Evolutionary conservation across 2,113 vertebrate species (phyloP), one percentile per base, ranked within the genome.

Genomic region (Panurus biarmicus): DNA sequence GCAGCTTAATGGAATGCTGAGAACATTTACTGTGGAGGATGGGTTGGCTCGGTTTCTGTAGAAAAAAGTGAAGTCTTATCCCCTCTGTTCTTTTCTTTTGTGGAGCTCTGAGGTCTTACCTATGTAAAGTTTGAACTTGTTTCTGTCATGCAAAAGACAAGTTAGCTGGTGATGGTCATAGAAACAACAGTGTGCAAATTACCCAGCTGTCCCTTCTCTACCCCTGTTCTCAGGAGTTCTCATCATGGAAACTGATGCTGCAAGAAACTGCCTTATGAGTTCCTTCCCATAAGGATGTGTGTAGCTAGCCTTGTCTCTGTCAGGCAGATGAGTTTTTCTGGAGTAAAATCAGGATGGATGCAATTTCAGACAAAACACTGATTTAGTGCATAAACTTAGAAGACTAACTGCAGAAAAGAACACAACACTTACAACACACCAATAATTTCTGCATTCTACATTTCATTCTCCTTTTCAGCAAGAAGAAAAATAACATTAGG

Each of bases 261-360:
- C 40, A 48, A 79, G 71, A 57, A 79, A 36, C 21, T 11, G 29
- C 19, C 48, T 69, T 48, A 4, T 12, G 70, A 82, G 28, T 79
- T 79, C 24, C 22, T 79, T 88, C 56, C 45, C 15, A 26, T 10
- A 5, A 1, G 7, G 12, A 17, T 0, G 0, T 9, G 12, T 35
- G 14, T 33, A 42, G 42, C 23, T 38, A 7, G 42, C 29, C 11
- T 87, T 87, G 21, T 35, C 10, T 38, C 38, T 84, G 1, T 66
- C 35, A n/a, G 31, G 38, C 45, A 80, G 25, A 13, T 44, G 31
- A 29, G 18, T 42, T 74, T 76, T 64, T 69, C 57, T 76, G 29
- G 58, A 38, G 24, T 16, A 69, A 40, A 56, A 47, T 61, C 9
- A 22, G n/a, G 18, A 24, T 38, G 44, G 25, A 3, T 75, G 29